phyloP scores from a whole-genome alignment of 1,140 invertebrate species.

The Zaprionus taronus region DNA sequence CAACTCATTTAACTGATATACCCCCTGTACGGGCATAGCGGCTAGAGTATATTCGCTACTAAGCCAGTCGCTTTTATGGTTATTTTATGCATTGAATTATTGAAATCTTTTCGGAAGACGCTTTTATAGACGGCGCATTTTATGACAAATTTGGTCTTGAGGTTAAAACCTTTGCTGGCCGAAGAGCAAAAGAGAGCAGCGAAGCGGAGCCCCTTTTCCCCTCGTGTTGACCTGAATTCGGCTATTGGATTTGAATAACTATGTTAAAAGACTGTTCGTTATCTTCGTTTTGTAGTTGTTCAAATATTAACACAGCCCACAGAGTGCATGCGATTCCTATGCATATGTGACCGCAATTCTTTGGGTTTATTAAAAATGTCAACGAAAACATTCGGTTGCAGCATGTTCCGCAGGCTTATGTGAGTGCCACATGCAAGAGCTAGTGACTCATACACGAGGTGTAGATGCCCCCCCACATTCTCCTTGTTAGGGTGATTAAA shows the following conservation, averaged over 20 bases:
- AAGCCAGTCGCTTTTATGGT: conserved; percentile 52
- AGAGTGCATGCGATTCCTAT: conserved; percentile 44
- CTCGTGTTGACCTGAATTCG: conserved; percentile 43
- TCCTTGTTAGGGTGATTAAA: neutral
- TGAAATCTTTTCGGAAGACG: conserved; percentile 30
- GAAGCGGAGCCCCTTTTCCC: neutral
- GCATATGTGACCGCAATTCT: conserved; percentile 35
- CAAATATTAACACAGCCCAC: conserved; percentile 46
- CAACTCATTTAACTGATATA: neutral
- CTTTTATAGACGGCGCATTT: conserved; percentile 23
- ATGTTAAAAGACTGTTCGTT: conserved; percentile 13
- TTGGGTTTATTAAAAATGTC: conserved; percentile 40
- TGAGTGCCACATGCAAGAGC: neutral
- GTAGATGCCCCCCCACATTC: neutral
- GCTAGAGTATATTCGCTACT: conserved; percentile 8
- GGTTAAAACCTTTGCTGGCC: conserved; percentile 17
- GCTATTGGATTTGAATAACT: conserved; percentile 12
- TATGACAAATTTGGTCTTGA: conserved; percentile 52
- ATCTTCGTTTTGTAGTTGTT: conserved; percentile 31
- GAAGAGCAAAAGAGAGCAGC: neutral
- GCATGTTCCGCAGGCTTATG: neutral
- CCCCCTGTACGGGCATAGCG: neutral
- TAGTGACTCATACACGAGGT: neutral
- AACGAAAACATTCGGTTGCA: neutral
- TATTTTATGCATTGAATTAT: conserved; percentile 72